phyloP scores from a whole-genome alignment of 2,888 invertebrate species.

The Thera obeliscata region DNA sequence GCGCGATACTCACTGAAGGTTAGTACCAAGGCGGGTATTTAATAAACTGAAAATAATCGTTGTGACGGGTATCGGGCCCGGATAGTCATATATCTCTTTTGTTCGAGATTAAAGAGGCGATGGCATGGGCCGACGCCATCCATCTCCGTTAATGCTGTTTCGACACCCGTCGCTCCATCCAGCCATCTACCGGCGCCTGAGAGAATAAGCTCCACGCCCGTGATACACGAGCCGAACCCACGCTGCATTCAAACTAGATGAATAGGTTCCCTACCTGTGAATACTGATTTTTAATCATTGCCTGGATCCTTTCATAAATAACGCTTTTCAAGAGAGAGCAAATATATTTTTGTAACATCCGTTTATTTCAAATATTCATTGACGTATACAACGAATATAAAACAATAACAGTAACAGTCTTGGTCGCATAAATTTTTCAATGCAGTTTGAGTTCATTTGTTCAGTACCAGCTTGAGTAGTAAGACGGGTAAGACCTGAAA shows the following conservation, averaged over 20 bases:
- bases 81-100: slow-evolving; percentile 67
- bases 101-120: slow-evolving; percentile 76
- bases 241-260: slow-evolving; percentile 28
- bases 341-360: slow-evolving; percentile 26
- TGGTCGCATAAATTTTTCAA: slow-evolving; percentile 23
- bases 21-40: slow-evolving; percentile 34
- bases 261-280: slow-evolving; percentile 14
- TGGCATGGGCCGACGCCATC: slow-evolving; percentile 68
- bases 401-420: slow-evolving; percentile 27
- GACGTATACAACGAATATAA: slow-evolving; percentile 22
- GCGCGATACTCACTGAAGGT: slow-evolving; percentile 23
- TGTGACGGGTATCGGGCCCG: slow-evolving; percentile 47
- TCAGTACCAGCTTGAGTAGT: slow-evolving; percentile 49
- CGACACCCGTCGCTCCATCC: slow-evolving; percentile 58
- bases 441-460: slow-evolving; percentile 17
- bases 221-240: slow-evolving; percentile 24
- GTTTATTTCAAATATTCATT: slow-evolving; percentile 36
- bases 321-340: slow-evolving; percentile 17
- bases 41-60: slow-evolving; percentile 48
- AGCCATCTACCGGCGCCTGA: slow-evolving; percentile 21
- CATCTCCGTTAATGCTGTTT: slow-evolving; percentile 75
- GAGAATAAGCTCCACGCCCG: slow-evolving; percentile 27
- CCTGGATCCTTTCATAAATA: background rate
- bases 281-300: slow-evolving; percentile 29
- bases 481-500: slow-evolving; percentile 48